Base-by-base conservation (phyloP, 2,797 vertebrate genomes). In the Synanceia verrucosa region DNA sequence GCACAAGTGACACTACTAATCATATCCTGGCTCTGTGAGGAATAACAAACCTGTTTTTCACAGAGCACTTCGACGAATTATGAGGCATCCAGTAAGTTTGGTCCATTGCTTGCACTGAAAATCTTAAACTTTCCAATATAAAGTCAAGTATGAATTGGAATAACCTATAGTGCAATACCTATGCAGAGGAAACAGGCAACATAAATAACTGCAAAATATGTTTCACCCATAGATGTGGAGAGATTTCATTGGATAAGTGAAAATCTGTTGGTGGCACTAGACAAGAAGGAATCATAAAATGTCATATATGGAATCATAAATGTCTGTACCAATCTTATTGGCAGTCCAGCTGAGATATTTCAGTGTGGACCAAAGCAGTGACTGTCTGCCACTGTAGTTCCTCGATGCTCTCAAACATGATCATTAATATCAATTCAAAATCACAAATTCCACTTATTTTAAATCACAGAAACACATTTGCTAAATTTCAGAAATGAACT, bases 11-110 rank as follows among this genome's bases (percentile, higher is more conserved):
- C 78, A 65, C 44, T 62, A 77, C 77, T 70, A 79, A 82, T 85
- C 68, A 73, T 19, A 71, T 50, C 34, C 11, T 18, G 7, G 63
- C 59, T 70, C 61, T 34, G 60, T 29, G 52, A 66, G 59, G 28
- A 72, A 67, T 76, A 68, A 80, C 70, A 73, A 78, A 50, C 46
- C 39, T 46, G 59, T 78, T 85, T 73, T 70, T 73, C 66, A 84
- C 62, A 1, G 2, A 48, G 41, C 44, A 5, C 19, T 62, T 47
- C 64, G 52, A 78, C 12, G 6, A 69, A 82, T 72, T 65, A 65
- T 55, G 65, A 74, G 46, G 59, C 58, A 75, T 82, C 46, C 66
- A 48, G 85, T 85, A 56, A 69, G 53, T 46, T 60, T 7, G 21
- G 41, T 63, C 50, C 16, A n/a, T 65, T 52, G 61, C 41, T 68